Percentiles rank a stretch among this genome's conserved stretches.
phyloP scores from a whole-genome alignment of 2,113 vertebrate species.

The Astur gentilis region DNA sequence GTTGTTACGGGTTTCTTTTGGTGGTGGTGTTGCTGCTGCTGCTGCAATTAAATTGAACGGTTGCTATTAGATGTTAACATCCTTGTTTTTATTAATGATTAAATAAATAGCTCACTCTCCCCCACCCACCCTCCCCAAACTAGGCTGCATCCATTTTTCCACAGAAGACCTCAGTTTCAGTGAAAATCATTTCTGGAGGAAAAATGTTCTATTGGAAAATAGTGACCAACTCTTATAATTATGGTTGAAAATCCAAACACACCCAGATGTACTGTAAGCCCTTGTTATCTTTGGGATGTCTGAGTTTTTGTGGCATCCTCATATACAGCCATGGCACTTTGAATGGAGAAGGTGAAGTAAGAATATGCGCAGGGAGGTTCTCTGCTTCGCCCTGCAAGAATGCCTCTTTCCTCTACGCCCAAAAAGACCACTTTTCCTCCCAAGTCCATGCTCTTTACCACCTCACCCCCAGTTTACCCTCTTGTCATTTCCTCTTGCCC shows the following conservation, averaged over 20 bases:
- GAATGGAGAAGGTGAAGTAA: background rate
- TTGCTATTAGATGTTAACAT: slow-evolving; percentile 1
- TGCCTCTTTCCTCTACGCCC: background rate
- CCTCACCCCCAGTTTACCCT: slow-evolving; percentile 50
- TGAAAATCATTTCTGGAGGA: background rate
- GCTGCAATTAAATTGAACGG: background rate
- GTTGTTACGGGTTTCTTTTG: background rate
- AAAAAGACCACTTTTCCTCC: background rate
- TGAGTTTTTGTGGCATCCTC: background rate
- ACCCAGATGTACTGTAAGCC: background rate
- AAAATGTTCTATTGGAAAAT: background rate
- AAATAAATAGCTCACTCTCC: background rate
- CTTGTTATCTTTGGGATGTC: background rate
- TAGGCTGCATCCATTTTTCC: background rate
- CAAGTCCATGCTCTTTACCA: slow-evolving; percentile 39
- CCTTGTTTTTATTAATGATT: slow-evolving; percentile 11
- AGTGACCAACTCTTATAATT: background rate
- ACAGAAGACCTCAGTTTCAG: background rate
- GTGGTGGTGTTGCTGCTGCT: background rate
- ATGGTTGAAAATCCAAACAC: background rate
- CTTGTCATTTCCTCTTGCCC: slow-evolving; percentile 64
- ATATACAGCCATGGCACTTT: background rate
- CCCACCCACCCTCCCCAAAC: background rate
- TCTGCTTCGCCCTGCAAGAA: background rate
- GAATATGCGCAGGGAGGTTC: background rate